Conservation (phyloP, 1,140 invertebrate genomes). For the Portunus trituberculatus region DNA sequence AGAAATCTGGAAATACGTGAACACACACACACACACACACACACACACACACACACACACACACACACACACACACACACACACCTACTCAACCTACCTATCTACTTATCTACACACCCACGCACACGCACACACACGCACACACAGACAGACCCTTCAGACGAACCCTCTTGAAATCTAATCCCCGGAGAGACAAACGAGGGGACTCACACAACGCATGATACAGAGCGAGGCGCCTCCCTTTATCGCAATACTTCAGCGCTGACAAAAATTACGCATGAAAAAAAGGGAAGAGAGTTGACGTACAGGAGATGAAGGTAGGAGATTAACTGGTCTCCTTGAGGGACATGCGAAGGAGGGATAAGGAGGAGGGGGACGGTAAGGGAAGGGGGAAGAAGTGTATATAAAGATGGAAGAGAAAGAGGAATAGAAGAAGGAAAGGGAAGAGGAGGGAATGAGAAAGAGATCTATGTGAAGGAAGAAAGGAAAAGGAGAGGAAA, state of each 20-base stretch:
- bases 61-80: too few species aligned
- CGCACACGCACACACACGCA: neutral
- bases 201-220: neutral
- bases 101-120: neutral
- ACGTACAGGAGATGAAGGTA: neutral
- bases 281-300: neutral
- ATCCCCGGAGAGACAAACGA: neutral
- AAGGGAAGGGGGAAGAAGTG: too few species aligned
- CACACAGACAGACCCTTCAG: neutral
- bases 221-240: neutral
- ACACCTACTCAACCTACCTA: too few species aligned
- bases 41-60: too few species aligned
- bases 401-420: too few species aligned
- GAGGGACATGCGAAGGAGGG: neutral
- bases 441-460: too few species aligned
- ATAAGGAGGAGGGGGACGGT: too few species aligned
- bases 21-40: too few species aligned
- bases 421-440: too few species aligned
- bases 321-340: neutral
- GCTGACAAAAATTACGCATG: neutral
- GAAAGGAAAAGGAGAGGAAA: too few species aligned
- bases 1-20: too few species aligned
- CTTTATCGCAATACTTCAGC: conserved; percentile 3
- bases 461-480: too few species aligned
- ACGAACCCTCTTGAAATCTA: conserved; percentile 2